Conservation (phyloP, 2,888 invertebrate species). For the Oithona nana region DNA sequence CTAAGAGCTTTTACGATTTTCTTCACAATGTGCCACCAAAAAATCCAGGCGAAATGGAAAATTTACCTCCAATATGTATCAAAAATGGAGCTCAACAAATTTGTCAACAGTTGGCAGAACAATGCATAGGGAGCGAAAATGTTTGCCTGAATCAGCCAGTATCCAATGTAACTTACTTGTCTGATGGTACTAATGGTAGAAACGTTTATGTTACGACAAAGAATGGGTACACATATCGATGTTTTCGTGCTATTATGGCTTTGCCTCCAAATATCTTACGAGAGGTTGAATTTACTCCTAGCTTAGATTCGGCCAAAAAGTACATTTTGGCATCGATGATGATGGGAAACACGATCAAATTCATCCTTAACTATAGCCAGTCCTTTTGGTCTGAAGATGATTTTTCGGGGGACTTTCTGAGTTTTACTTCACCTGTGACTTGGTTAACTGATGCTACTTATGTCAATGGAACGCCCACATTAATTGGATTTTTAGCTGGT, state of each 20-base stretch:
- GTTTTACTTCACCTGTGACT: neutral
- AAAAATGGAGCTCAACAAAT: conserved; percentile 29
- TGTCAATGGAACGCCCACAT: neutral
- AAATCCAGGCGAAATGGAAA: neutral
- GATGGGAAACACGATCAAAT: neutral
- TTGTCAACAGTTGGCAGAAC: conserved; percentile 26
- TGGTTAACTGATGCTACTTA: neutral
- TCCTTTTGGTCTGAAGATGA: neutral
- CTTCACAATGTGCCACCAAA: neutral
- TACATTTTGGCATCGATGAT: conserved; percentile 23
- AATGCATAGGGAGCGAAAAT: conserved; percentile 24
- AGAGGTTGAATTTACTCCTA: conserved; percentile 24
- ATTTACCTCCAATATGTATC: neutral
- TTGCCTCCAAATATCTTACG: conserved; percentile 19
- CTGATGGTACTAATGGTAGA: conserved; percentile 21
- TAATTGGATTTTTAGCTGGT: neutral
- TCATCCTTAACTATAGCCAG: conserved; percentile 22
- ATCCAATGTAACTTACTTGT: conserved; percentile 24
- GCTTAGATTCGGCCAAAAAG: conserved; percentile 23
- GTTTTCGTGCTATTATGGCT: conserved; percentile 18
- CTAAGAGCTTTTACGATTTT: neutral
- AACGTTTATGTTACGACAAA: conserved; percentile 21
- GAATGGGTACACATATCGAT: conserved; percentile 24
- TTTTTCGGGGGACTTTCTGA: neutral
- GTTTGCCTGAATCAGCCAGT: conserved; percentile 26